Conservation (phyloP, 2,888 invertebrate species). For the Plemyria rubiginata region DNA sequence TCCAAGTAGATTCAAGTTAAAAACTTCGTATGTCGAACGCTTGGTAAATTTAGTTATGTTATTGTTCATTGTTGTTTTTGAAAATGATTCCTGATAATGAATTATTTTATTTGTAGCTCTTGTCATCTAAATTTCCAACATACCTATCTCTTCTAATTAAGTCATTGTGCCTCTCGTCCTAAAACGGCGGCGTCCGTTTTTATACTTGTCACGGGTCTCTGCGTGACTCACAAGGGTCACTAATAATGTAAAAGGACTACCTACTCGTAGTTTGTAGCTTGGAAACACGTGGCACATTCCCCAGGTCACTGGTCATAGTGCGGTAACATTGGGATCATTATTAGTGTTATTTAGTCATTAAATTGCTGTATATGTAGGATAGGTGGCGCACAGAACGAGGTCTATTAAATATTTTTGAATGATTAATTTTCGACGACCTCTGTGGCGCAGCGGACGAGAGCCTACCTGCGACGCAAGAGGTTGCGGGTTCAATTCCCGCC, state of each 20-base stretch:
- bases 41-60: not conserved
- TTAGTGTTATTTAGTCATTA: not conserved
- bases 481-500: no score
- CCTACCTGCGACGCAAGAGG: no score
- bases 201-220: not conserved
- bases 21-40: not conserved
- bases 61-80: no score
- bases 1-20: not conserved
- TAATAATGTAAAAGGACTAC: not conserved
- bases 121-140: no score
- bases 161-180: not conserved
- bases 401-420: not conserved
- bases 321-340: slow-evolving; percentile 3
- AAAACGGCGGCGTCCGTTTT: not conserved
- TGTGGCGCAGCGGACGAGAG: no score
- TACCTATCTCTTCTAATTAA: not conserved
- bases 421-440: no score
- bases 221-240: not conserved
- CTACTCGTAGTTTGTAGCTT: slow-evolving; percentile 3
- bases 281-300: not conserved
- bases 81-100: no score
- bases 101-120: no score
- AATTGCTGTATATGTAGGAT: not conserved
- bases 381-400: not conserved
- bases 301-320: slow-evolving; percentile 7